Evolutionary conservation across 2,888 invertebrate genomes (phyloP).

Genomic region (Microctonus brassicae): DNA sequence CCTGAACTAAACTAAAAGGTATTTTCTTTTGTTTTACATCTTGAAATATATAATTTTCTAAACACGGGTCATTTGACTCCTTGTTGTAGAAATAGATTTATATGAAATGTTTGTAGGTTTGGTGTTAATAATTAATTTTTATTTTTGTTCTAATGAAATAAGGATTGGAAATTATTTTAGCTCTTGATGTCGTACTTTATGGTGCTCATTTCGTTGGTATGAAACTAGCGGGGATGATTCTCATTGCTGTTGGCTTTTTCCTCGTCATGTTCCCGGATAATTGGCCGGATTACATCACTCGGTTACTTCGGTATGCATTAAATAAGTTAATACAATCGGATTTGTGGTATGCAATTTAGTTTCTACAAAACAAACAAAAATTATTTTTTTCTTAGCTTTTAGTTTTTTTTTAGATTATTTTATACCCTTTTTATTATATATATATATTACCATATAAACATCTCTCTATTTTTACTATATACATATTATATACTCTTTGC

Average conservation of each 20-base stretch:
- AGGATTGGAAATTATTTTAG: slow-evolving; percentile 70
- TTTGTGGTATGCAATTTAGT: slow-evolving; percentile 60
- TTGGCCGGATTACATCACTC: slow-evolving; percentile 95
- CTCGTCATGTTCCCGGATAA: slow-evolving; percentile 96
- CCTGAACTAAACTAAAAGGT: too few relatives aligned
- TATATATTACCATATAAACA: slow-evolving; percentile 32
- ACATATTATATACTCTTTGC: slow-evolving; percentile 45
- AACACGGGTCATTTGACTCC: too few relatives aligned
- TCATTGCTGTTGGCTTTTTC: slow-evolving; percentile 92
- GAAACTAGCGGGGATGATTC: slow-evolving; percentile 94
- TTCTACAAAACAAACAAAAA: slow-evolving; percentile 39
- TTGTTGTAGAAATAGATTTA: too few relatives aligned
- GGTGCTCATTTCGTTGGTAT: slow-evolving; percentile 91
- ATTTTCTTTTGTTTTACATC: too few relatives aligned
- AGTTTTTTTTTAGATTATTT: slow-evolving; percentile 41
- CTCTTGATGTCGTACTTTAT: slow-evolving; percentile 88
- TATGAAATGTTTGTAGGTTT: too few relatives aligned
- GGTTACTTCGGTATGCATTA: slow-evolving; percentile 82
- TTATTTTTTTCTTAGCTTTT: slow-evolving; percentile 42
- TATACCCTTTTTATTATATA: slow-evolving; percentile 41
- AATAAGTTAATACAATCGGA: slow-evolving; percentile 46
- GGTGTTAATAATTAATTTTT: too few relatives aligned
- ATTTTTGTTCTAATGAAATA: neutral
- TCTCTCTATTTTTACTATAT: slow-evolving; percentile 31
- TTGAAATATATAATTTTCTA: too few relatives aligned